Evolutionary conservation across 2,797 vertebrate species (phyloP).

Genomic region (Loriculus beryllinus): DNA sequence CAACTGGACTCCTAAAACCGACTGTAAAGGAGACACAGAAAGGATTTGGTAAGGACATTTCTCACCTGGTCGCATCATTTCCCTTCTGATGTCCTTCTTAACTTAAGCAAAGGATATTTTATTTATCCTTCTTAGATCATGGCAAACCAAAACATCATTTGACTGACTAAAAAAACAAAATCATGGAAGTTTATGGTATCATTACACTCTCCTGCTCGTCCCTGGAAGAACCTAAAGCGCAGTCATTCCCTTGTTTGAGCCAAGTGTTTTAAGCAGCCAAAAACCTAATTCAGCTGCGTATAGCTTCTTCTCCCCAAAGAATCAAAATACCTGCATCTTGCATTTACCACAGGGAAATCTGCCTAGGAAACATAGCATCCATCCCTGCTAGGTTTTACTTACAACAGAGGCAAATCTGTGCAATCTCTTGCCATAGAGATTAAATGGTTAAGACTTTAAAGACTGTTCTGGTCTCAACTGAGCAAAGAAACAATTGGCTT

Average conservation of each 20-base stretch:
- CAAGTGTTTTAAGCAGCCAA: background rate
- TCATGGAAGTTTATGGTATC: background rate
- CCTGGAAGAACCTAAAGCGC: background rate
- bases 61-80: background rate
- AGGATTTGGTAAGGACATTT: background rate
- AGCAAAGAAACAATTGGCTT: background rate
- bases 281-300: background rate
- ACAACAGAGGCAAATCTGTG: background rate
- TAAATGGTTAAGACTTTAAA: background rate
- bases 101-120: background rate
- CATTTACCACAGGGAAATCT: background rate
- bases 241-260: background rate
- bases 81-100: background rate
- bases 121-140: background rate
- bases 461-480: background rate
- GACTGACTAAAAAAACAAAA: background rate
- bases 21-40: accelerated
- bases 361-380: background rate
- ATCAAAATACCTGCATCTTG: background rate
- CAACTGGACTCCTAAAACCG: background rate
- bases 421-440: background rate
- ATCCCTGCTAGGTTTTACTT: background rate
- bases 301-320: background rate
- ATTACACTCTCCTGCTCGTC: background rate
- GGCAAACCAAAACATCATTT: background rate